Percentiles rank a stretch among this genome's conserved stretches.
phyloP scores from a whole-genome alignment of 2,888 invertebrate genomes.

The Lucinisca nassula region DNA sequence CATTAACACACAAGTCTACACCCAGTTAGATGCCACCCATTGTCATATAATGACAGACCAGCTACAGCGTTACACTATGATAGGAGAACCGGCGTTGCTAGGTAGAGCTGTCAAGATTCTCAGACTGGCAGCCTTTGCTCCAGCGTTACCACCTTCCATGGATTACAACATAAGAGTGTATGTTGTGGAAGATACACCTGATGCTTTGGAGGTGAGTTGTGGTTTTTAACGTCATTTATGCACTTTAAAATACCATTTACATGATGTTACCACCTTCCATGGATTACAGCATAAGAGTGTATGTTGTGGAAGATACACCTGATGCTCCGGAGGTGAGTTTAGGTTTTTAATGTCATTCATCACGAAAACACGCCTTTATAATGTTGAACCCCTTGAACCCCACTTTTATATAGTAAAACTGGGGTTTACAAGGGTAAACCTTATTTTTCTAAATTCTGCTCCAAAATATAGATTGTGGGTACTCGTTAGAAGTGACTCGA shows the following conservation, averaged over 20 bases:
- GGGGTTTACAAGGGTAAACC: too few relatives aligned
- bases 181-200: slow-evolving; percentile 97
- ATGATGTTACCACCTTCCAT: slow-evolving; percentile 90
- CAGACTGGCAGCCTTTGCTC: slow-evolving; percentile 95
- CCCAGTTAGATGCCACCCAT: slow-evolving; percentile 96
- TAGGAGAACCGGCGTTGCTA: slow-evolving; percentile 93
- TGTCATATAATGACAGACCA: slow-evolving; percentile 96
- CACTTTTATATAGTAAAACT: too few relatives aligned
- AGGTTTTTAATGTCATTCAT: too few relatives aligned
- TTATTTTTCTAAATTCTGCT: too few relatives aligned
- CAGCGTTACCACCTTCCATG: slow-evolving; percentile 90
- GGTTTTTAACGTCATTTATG: too few relatives aligned
- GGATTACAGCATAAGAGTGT: slow-evolving; percentile 95
- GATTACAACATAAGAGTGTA: slow-evolving; percentile 96
- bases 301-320: slow-evolving; percentile 97
- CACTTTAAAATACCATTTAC: neutral
- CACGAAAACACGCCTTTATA: too few relatives aligned
- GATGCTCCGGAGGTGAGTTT: slow-evolving; percentile 94
- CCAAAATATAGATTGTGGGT: too few relatives aligned
- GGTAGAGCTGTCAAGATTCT: slow-evolving; percentile 93
- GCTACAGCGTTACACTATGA: slow-evolving; percentile 95
- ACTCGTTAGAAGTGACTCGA: too few relatives aligned
- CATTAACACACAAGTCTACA: slow-evolving; percentile 96
- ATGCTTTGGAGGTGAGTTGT: slow-evolving; percentile 92
- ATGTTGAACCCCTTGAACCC: too few relatives aligned